These are phyloP conservation scores for Watersipora subatra DNA, from an alignment of 1,140 invertebrate genomes.

Conservation along the genomic window DNA sequence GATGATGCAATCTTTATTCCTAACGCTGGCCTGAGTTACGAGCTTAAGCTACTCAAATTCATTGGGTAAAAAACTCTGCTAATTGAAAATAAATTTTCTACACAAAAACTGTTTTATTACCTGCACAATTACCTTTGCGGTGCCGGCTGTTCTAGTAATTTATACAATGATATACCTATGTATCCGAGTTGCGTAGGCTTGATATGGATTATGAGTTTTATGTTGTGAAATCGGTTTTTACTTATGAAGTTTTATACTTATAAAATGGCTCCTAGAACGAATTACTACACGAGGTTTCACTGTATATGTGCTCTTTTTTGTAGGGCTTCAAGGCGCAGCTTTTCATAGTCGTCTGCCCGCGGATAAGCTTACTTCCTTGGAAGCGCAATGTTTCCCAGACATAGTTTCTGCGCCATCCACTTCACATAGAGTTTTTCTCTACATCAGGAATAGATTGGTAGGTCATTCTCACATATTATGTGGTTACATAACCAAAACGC, in stretches of 20 bases:
- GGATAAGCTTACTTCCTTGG: slow-evolving; percentile 84
- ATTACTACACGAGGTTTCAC: too few species aligned
- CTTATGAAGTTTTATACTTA: too few species aligned
- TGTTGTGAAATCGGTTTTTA: neutral
- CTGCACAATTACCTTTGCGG: slow-evolving; percentile 7
- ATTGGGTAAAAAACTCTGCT: too few species aligned
- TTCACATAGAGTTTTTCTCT: slow-evolving; percentile 76
- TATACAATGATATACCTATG: neutral
- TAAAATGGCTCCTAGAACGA: too few species aligned
- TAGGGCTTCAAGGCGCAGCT: slow-evolving; percentile 39
- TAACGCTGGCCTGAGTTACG: too few species aligned
- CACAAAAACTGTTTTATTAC: too few species aligned
- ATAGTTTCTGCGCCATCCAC: slow-evolving; percentile 63
- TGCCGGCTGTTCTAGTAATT: neutral
- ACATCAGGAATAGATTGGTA: slow-evolving; percentile 77
- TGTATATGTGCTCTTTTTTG: too few species aligned
- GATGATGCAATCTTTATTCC: too few species aligned
- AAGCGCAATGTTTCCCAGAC: slow-evolving; percentile 85
- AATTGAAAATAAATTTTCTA: too few species aligned
- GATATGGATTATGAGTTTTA: neutral
- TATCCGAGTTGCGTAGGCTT: neutral
- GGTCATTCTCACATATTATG: slow-evolving; percentile 15
- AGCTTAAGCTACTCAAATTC: too few species aligned
- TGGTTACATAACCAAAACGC: too few species aligned
- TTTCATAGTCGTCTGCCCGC: slow-evolving; percentile 62